Percentiles rank a stretch among this genome's conserved stretches.
phyloP scores from a whole-genome alignment of 2,888 invertebrate genomes.

The Nephrotoma flavescens region DNA sequence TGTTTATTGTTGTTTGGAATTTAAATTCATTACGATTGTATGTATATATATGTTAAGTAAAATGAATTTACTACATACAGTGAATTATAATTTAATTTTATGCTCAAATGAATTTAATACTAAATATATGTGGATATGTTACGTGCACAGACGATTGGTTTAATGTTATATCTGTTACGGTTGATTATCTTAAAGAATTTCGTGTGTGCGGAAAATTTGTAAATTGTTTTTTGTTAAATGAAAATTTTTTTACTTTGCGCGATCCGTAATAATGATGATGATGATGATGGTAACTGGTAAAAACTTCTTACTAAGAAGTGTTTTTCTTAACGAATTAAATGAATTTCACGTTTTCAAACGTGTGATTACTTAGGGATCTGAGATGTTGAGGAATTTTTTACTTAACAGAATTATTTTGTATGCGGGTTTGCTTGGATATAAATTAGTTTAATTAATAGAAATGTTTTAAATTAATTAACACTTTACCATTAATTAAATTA shows the following conservation, averaged over 20 bases:
- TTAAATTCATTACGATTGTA: neutral
- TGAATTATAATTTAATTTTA: constrained; percentile 2
- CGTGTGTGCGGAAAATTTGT: neutral
- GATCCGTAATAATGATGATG: neutral
- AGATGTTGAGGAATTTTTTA: too few species aligned
- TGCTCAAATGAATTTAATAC: neutral
- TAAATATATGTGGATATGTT: neutral
- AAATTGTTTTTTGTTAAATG: neutral
- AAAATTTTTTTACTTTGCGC: neutral
- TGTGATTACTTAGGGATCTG: too few species aligned
- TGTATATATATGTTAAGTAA: neutral
- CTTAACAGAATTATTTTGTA: too few species aligned
- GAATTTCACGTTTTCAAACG: too few species aligned
- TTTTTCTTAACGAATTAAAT: neutral
- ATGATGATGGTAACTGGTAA: neutral
- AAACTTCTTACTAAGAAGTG: neutral
- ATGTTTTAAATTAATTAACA: too few species aligned
- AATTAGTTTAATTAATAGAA: too few species aligned
- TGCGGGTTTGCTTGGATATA: too few species aligned
- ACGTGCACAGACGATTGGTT: neutral
- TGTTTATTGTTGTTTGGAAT: neutral
- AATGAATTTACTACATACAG: neutral
- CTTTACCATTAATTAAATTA: too few species aligned
- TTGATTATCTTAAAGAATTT: neutral
- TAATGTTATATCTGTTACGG: neutral